Conservation (phyloP, 2,797 vertebrate species). For the Cygnus olor region DNA sequence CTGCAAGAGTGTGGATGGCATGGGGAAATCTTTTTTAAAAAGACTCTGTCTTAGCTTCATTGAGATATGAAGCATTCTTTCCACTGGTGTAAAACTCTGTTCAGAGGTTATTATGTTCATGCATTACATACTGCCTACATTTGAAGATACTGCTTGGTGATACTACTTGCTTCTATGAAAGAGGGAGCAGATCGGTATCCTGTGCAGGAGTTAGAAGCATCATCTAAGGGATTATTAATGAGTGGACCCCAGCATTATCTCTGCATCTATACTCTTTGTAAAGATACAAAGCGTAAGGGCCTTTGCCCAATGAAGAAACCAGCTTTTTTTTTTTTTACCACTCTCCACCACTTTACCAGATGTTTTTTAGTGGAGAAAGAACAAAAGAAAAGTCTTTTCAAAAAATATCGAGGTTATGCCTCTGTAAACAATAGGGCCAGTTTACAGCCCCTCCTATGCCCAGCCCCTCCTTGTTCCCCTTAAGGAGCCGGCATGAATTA, state of each 20-base stretch:
- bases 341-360: background rate
- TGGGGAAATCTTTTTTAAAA: background rate
- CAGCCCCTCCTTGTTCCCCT: background rate
- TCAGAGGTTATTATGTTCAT: background rate
- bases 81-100: background rate
- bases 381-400: background rate
- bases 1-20: background rate
- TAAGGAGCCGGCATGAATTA: background rate
- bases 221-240: background rate
- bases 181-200: background rate
- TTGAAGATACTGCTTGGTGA: background rate
- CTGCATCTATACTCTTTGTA: background rate
- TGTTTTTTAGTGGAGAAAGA: background rate
- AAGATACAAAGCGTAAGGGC: background rate
- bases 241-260: background rate
- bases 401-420: background rate
- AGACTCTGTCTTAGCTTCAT: background rate
- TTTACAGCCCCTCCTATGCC: background rate
- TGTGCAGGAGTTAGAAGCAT: background rate
- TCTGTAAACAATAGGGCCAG: background rate
- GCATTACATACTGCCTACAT: background rate
- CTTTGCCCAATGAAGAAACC: background rate
- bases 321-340: background rate
- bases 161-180: background rate
- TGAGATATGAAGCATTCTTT: background rate